Evolutionary conservation across 2,888 invertebrate genomes (phyloP).

Genomic region (Orthosia gothica): DNA sequence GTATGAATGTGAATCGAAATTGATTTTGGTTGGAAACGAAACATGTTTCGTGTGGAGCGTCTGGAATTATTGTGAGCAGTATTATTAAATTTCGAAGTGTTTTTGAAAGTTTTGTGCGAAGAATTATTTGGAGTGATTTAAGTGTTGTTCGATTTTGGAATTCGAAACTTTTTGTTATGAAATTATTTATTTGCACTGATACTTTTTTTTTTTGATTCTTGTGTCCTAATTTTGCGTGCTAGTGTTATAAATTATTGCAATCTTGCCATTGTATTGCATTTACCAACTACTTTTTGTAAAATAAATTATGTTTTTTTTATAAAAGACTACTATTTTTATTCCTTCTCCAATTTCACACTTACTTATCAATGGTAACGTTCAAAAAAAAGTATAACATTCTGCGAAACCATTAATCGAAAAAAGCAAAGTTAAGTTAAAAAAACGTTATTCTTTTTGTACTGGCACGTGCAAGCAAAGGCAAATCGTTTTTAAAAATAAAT

Average conservation of each 20-base stretch:
- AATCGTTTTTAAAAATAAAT: slow-evolving; percentile 1
- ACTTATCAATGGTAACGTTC: background rate
- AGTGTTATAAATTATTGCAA: slow-evolving; percentile 16
- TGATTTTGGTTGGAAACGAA: slow-evolving; percentile 10
- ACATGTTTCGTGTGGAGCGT: background rate
- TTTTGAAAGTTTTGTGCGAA: slow-evolving; percentile 5
- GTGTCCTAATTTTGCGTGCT: background rate
- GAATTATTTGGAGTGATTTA: background rate
- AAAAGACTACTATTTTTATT: background rate
- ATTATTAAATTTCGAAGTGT: slow-evolving; percentile 20
- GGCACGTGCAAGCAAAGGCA: slow-evolving; percentile 2
- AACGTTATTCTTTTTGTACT: background rate
- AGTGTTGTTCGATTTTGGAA: background rate
- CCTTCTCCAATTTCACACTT: background rate
- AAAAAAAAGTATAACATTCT: background rate
- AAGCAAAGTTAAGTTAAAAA: background rate
- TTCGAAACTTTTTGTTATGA: background rate
- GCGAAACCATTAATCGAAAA: background rate
- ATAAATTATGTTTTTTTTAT: slow-evolving; percentile 16
- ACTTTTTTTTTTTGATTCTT: background rate
- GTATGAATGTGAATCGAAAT: slow-evolving; percentile 39
- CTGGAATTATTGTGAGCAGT: slow-evolving; percentile 31
- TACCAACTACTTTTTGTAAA: slow-evolving; percentile 28
- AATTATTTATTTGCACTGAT: slow-evolving; percentile 5
- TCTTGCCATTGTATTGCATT: slow-evolving; percentile 40